Base-by-base conservation (phyloP, 1,140 invertebrate species). In the Leptopilina boulardi region DNA sequence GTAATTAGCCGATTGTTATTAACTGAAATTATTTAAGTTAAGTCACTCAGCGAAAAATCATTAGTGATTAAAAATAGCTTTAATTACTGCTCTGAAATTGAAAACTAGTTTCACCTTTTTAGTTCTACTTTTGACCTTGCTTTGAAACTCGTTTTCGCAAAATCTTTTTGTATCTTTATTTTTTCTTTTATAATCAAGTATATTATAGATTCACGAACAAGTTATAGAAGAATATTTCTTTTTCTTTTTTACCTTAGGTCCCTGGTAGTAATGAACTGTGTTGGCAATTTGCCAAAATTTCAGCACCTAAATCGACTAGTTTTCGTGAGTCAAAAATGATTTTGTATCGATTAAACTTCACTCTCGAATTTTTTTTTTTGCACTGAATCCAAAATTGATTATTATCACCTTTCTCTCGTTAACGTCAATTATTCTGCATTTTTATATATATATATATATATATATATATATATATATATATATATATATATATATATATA, bases 31-130 rank as follows among this genome's bases (percentile, higher is more conserved):
- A 66, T 66, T 66, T 66, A 13, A 66, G 21, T 30, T 26, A 11
- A 56, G 10, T 30, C 15, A 30, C 23, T 30, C 15, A 4, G 21
- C 30, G 59, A 66, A 66, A 9, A 66, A 66, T n/a, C 59, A 66
- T 30, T 30, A 66, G 26, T 66, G 26, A 15, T 66, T 66, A 66
- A 66, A 66, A 66, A 66, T 66, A 66, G 15, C 59, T 66, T 30
- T 66, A 66, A 66, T 66, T 66, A 66, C 23, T 30, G 23, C 23
- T 30, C 13, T 30, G 11, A n/a, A 23, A 30, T n/a, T 30, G 23
- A 66, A 26, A 66, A 30, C 23, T 66, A 30, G 23, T 66, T 30
- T 66, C 10, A 66, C 59, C 23, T 30, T 66, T 66, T 66, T 13
- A 30, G 59, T 8, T 66, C 3, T 66, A 66, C 3, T 66, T 44